phyloP scores from a whole-genome alignment of 2,797 vertebrate species.

The Chloroceryle inda region DNA sequence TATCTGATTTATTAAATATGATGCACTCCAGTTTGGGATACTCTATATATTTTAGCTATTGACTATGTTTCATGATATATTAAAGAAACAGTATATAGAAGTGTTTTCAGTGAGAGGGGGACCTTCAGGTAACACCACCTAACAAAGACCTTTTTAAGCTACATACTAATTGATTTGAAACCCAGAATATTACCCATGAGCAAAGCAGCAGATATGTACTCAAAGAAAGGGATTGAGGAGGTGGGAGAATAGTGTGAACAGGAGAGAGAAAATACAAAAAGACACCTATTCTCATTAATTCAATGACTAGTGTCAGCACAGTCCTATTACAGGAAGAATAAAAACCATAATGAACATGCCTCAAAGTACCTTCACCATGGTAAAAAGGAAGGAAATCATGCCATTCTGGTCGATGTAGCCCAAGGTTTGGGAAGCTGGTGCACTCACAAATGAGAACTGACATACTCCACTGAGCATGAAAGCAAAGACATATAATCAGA shows the following conservation, averaged over 20 bases:
- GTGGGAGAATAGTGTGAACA: neutral
- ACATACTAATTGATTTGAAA: neutral
- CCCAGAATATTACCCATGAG: neutral
- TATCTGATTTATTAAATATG: neutral
- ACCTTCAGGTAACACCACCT: neutral
- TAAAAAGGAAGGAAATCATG: neutral
- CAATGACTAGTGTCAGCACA: neutral
- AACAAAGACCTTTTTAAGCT: neutral
- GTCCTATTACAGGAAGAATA: slow-evolving; percentile 3
- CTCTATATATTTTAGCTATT: neutral
- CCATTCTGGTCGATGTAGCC: neutral
- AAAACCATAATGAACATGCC: neutral
- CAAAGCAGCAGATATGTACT: neutral
- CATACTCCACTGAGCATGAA: neutral
- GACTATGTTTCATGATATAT: neutral
- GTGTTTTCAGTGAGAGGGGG: neutral
- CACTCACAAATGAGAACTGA: neutral
- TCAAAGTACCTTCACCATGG: neutral
- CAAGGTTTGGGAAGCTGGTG: neutral
- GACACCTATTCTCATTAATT: slow-evolving; percentile 48
- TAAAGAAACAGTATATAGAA: neutral
- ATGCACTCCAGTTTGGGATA: neutral
- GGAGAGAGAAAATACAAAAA: slow-evolving; percentile 24
- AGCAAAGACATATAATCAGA: fast-evolving
- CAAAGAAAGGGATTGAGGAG: neutral